These are phyloP conservation scores for Rhimphoctona megacephalus DNA, from an alignment of 2,888 invertebrate genomes.

Conservation along the genomic window DNA sequence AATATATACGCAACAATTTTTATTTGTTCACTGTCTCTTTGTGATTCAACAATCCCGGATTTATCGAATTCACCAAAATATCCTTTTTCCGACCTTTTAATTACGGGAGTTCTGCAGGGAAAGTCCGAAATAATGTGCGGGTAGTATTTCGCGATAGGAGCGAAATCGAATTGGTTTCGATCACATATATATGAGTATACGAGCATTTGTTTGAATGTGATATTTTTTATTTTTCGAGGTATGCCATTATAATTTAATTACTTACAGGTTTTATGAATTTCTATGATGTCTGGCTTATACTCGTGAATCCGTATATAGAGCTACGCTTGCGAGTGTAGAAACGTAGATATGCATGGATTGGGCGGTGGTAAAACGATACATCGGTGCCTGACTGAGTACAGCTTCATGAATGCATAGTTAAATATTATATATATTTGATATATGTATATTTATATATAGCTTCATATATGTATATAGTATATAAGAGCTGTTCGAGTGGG, in stretches of 20 bases:
- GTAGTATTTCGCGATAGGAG: not conserved
- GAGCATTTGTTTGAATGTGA: not conserved
- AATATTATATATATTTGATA: slow-evolving; percentile 1
- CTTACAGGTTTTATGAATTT: slow-evolving; percentile 14
- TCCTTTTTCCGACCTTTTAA: not conserved
- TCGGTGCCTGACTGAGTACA: slow-evolving; percentile 38
- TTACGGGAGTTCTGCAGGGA: not conserved
- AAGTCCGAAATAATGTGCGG: not conserved
- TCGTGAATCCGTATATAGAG: too few relatives aligned
- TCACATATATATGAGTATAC: not conserved
- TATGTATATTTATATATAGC: slow-evolving; percentile 19
- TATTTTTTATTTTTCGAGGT: not conserved
- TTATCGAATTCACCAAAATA: not conserved
- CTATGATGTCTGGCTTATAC: not conserved
- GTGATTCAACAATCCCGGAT: not conserved
- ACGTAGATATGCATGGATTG: slow-evolving; percentile 7
- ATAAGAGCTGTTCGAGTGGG: not conserved
- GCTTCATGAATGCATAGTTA: slow-evolving; percentile 21
- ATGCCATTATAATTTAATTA: slow-evolving; percentile 5
- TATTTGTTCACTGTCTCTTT: not conserved
- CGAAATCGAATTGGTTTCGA: not conserved
- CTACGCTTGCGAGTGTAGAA: slow-evolving; percentile 1
- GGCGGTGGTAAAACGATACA: slow-evolving; percentile 26
- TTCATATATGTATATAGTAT: not conserved
- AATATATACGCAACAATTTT: not conserved